Base-by-base conservation (phyloP, 2,888 invertebrate genomes). In the Prionchulus punctatus region DNA sequence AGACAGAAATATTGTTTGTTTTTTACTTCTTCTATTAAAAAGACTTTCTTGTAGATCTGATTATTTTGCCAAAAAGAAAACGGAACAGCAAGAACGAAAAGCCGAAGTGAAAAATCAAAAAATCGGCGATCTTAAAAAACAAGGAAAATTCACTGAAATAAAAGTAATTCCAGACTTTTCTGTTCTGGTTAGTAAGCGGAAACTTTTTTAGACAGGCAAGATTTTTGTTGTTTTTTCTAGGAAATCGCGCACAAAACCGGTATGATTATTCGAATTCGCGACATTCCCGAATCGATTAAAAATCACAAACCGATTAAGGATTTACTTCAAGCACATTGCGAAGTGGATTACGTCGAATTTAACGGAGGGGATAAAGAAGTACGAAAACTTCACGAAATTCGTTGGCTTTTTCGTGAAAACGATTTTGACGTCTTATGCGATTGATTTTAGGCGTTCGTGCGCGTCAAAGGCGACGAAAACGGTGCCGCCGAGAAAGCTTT, bases 401-500 rank as follows among this genome's bases (percentile, higher is more conserved):
- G n/a, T n/a, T n/a, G n/a, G n/a, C n/a, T n/a, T n/a, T n/a, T 36
- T 18, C 7, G 36, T 7, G 18, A 36, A 36, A 36, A 36, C 18
- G 7, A 36, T 36, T 36, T 36, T 36, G 36, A 12, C 36, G 36
- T 36, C 18, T 12, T 36, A 12, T 36, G 7, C 18, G 36, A 4
- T 45, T 23, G 23, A 23, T 45, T 45, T 52, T 43, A 53, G 53
- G 53, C 53, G 3, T 26, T 53, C 28, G 42, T 53, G 72, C 27
- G 56, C 2, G 23, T 53, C 4, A 23, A 54, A 7, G 55, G 43
- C 51, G 48, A 43, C 30, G 53, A 53, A 28, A 53, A 53, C 49
- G 49, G 23, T 2, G 57, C 57, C 15, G 57, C 57, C 15, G 49
- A 18, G 1, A 25, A 30, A 2, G 30, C 27, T 2, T 12, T 43